Percentiles rank a stretch among this genome's conserved stretches.
phyloP scores from a whole-genome alignment of 2,888 invertebrate species.

The Tinea pellionella region DNA sequence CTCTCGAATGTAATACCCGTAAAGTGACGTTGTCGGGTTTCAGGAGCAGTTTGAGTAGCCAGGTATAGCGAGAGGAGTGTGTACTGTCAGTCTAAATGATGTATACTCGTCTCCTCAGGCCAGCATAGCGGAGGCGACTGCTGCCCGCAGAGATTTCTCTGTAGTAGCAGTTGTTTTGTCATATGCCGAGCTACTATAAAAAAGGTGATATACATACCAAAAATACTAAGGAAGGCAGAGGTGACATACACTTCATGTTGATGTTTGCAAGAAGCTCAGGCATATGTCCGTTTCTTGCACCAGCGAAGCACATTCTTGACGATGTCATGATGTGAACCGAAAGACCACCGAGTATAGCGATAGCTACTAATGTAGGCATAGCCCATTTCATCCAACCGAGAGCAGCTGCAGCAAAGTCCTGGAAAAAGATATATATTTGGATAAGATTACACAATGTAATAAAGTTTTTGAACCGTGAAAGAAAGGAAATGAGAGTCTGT shows the following conservation, averaged over 20 bases:
- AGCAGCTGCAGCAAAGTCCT: slow-evolving; percentile 87
- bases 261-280: slow-evolving; percentile 84
- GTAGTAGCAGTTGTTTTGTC: no score
- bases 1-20: no score
- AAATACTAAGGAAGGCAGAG: slow-evolving; percentile 84
- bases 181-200: not conserved
- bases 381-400: slow-evolving; percentile 81
- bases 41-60: no score
- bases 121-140: no score
- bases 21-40: not conserved
- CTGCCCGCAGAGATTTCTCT: no score
- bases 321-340: slow-evolving; percentile 97
- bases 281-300: slow-evolving; percentile 91
- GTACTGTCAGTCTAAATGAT: no score
- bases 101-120: no score
- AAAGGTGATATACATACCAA: slow-evolving; percentile 68
- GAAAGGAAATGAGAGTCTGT: no score
- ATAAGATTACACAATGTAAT: no score
- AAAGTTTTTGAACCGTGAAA: no score
- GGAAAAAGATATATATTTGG: slow-evolving; percentile 23
- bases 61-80: no score
- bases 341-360: slow-evolving; percentile 92
- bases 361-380: slow-evolving; percentile 92
- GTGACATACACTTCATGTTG: slow-evolving; percentile 79
- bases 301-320: slow-evolving; percentile 91